These are phyloP conservation scores for Archilochus colubris DNA, from an alignment of 2,113 vertebrate species.

Conservation along the genomic window DNA sequence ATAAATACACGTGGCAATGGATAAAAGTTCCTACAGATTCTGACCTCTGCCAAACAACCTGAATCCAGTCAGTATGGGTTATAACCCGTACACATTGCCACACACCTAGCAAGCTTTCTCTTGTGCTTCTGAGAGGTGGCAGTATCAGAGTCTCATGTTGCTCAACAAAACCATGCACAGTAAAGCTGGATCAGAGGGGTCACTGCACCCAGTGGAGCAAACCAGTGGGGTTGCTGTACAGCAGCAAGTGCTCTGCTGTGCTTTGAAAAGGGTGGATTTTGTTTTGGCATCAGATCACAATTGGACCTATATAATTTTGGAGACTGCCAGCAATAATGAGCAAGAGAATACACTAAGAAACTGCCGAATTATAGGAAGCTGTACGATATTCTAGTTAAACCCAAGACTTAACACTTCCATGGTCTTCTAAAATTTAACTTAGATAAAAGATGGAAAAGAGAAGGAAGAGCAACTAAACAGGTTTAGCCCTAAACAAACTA, in stretches of 20 bases:
- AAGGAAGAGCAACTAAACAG: background rate
- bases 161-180: background rate
- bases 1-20: background rate
- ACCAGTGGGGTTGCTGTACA: background rate
- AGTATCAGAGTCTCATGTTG: rapidly evolving
- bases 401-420: background rate
- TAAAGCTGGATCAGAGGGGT: background rate
- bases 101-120: background rate
- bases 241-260: background rate
- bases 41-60: background rate
- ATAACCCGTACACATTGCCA: background rate
- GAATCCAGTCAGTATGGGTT: background rate
- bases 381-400: background rate
- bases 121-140: background rate
- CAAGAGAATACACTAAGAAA: background rate
- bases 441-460: background rate
- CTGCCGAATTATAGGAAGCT: background rate
- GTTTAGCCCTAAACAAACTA: background rate
- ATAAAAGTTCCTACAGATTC: background rate
- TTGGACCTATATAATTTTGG: background rate
- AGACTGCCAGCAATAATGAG: background rate
- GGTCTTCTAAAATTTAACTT: background rate
- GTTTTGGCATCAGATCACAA: background rate
- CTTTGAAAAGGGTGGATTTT: background rate
- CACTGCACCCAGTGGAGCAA: background rate